Percentiles rank a stretch among this genome's conserved stretches.
Evolutionary conservation across 2,888 invertebrate species (phyloP).

Genomic region (Harpalus rufipes): DNA sequence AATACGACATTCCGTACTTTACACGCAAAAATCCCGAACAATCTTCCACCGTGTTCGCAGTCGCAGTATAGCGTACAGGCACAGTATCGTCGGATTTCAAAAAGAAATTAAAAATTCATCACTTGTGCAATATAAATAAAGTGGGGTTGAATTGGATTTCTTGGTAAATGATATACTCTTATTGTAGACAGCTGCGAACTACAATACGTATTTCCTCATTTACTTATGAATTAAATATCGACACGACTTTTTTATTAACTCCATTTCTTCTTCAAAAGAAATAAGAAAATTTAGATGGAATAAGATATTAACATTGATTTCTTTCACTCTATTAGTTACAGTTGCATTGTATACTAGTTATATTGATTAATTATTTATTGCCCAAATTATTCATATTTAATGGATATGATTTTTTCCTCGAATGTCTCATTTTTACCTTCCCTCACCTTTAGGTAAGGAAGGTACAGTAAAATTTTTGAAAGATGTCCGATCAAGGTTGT

Average conservation of each 20-base stretch:
- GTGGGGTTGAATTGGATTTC: slow-evolving; percentile 43
- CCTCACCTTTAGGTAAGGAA: no score
- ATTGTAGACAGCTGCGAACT: slow-evolving; percentile 26
- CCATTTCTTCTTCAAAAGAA: slow-evolving; percentile 3
- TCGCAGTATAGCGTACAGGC: no score
- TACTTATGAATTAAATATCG: slow-evolving; percentile 26
- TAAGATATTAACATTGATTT: slow-evolving; percentile 4
- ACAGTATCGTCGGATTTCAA: slow-evolving; percentile 14
- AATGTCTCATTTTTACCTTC: no score
- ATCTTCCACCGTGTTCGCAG: slow-evolving; percentile 3
- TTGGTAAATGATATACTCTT: slow-evolving; percentile 34
- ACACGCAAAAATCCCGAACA: slow-evolving; percentile 55
- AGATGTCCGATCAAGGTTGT: no score
- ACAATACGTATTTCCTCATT: slow-evolving; percentile 19
- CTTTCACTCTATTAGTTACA: neutral
- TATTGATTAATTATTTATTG: neutral
- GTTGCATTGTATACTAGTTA: neutral
- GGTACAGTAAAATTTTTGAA: no score
- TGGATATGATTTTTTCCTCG: no score
- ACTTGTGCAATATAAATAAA: slow-evolving; percentile 62
- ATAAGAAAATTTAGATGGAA: neutral
- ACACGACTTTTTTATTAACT: slow-evolving; percentile 14
- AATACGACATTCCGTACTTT: slow-evolving; percentile 56
- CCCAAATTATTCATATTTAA: neutral
- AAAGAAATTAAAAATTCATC: slow-evolving; percentile 60